A percentile compares a stretch with the other conserved stretches of the same genome.
These are phyloP conservation scores for Coccyzus lansbergi DNA, from an alignment of 2,797 vertebrate genomes.

Conservation along the genomic window DNA sequence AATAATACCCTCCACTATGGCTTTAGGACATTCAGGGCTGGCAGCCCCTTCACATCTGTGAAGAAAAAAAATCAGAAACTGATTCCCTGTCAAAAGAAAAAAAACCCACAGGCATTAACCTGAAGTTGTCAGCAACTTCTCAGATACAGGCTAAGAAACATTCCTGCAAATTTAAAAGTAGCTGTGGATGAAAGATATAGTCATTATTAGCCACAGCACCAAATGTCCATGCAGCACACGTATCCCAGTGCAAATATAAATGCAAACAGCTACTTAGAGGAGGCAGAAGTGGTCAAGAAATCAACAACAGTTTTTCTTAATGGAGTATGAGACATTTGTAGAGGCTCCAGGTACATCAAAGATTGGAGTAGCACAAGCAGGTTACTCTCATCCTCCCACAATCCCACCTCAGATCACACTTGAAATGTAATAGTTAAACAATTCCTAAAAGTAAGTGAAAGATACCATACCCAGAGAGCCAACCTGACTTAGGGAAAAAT, in stretches of 20 bases:
- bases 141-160: neutral
- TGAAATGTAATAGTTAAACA: neutral
- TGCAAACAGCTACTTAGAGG: neutral
- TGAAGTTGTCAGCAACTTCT: neutral
- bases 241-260: neutral
- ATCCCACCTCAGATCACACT: neutral
- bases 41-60: constrained; percentile 89
- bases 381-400: neutral
- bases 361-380: neutral
- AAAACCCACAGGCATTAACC: neutral
- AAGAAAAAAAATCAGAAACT: neutral
- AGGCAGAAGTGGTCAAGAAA: neutral
- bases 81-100: neutral
- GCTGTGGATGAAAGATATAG: neutral
- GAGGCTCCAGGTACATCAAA: neutral
- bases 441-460: neutral
- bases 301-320: neutral
- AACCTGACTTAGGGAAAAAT: neutral
- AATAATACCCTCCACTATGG: constrained; percentile 92
- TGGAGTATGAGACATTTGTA: accelerated
- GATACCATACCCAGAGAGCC: neutral
- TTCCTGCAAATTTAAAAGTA: neutral
- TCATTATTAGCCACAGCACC: accelerated
- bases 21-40: constrained; percentile 86
- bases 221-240: neutral